Percentiles rank a stretch among this genome's conserved stretches.
Conservation (phyloP, 2,888 invertebrate genomes). For the Patella caerulea region DNA sequence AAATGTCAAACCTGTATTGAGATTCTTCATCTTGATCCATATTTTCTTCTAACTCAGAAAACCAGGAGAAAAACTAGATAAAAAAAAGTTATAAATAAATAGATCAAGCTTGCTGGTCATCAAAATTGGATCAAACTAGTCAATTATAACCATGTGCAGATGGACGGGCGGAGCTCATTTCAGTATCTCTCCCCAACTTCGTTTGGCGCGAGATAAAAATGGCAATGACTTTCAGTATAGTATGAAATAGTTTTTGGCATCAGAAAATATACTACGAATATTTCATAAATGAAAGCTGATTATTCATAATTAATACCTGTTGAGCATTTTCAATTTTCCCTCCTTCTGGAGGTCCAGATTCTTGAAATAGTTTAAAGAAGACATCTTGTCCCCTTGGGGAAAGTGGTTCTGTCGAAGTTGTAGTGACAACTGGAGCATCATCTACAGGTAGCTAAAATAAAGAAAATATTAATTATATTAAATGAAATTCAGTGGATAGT, state of each 20-base stretch:
- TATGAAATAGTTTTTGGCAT: not conserved
- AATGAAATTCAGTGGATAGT: too few species aligned
- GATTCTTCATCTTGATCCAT: slow-evolving; percentile 81
- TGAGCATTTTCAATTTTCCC: slow-evolving; percentile 71
- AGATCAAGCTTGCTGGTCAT: not conserved
- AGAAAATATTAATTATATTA: too few species aligned
- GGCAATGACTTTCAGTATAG: not conserved
- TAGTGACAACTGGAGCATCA: slow-evolving; percentile 51
- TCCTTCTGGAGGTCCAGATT: slow-evolving; percentile 35
- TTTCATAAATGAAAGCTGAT: too few species aligned
- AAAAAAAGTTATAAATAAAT: not conserved
- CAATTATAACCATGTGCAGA: not conserved
- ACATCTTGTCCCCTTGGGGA: slow-evolving; percentile 22
- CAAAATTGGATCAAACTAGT: not conserved
- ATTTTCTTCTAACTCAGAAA: slow-evolving; percentile 81
- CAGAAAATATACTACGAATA: not conserved
- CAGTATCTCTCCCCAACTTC: too few species aligned
- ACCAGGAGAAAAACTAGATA: slow-evolving; percentile 83
- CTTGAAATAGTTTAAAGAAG: slow-evolving; percentile 35
- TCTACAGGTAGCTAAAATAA: slow-evolving; percentile 63
- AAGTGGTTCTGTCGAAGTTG: slow-evolving; percentile 22
- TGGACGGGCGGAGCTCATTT: too few species aligned
- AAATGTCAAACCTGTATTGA: slow-evolving; percentile 75
- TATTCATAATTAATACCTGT: slow-evolving; percentile 55
- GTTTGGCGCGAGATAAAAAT: too few species aligned